These are phyloP conservation scores for Prenolepis imparis DNA, from an alignment of 2,888 invertebrate genomes.

Conservation along the genomic window DNA sequence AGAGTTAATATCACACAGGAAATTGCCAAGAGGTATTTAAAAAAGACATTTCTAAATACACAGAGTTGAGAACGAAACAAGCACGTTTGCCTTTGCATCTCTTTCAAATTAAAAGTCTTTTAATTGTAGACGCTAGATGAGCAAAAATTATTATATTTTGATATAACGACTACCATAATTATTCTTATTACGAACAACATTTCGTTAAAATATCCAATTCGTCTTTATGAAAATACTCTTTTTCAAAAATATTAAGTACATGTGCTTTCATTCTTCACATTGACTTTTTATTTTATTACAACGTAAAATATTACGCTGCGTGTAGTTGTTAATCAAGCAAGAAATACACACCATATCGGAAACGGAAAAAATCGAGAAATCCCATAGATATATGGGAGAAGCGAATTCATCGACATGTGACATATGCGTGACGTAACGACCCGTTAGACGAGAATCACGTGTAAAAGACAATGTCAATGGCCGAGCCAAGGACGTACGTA, in stretches of 20 bases:
- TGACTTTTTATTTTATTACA: background rate
- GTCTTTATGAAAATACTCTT: background rate
- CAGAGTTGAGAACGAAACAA: background rate
- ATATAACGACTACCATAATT: background rate
- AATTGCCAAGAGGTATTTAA: background rate
- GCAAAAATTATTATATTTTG: background rate
- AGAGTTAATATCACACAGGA: background rate
- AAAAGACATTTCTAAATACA: background rate
- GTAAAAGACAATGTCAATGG: conserved; percentile 78
- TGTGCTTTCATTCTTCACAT: background rate
- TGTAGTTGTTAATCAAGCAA: conserved; percentile 17
- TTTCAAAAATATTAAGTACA: background rate
- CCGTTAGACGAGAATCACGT: conserved; percentile 62
- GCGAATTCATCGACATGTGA: conserved; percentile 62
- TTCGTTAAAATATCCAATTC: background rate
- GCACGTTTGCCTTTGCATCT: background rate
- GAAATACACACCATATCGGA: background rate
- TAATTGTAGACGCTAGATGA: background rate
- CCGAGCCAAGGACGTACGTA: conserved; percentile 68
- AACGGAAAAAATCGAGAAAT: background rate
- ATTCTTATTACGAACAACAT: background rate
- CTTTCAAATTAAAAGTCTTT: background rate
- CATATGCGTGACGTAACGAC: conserved; percentile 66
- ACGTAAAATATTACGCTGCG: background rate
- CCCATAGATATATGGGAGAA: conserved; percentile 34